Conservation (phyloP, 2,113 vertebrate genomes). For the Hippolais icterina region DNA sequence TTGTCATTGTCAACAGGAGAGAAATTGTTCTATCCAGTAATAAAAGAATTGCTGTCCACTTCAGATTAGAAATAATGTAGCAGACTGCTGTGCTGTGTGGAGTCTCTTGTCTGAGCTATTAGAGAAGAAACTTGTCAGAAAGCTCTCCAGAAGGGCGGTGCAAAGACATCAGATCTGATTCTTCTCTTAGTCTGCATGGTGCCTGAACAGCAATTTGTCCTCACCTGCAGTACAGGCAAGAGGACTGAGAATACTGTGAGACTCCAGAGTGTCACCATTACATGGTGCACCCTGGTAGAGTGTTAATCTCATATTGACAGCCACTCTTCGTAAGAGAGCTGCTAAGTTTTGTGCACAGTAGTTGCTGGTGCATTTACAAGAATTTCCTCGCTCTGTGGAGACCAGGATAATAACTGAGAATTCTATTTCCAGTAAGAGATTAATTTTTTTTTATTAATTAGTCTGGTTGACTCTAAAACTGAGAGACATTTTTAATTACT, state of each 20-base stretch:
- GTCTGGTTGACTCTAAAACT: background rate
- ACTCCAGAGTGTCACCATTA: background rate
- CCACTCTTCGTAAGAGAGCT: background rate
- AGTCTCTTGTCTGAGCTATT: background rate
- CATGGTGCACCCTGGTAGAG: background rate
- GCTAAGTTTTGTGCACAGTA: background rate
- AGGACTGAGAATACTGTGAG: background rate
- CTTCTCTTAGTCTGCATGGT: background rate
- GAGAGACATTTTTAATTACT: background rate
- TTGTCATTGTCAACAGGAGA: background rate
- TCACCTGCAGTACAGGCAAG: background rate
- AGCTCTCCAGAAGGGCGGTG: background rate
- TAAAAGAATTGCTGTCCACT: background rate
- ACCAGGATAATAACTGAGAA: background rate
- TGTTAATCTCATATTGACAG: background rate
- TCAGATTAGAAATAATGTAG: background rate
- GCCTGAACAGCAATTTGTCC: background rate
- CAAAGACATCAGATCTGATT: background rate
- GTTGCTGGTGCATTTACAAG: background rate
- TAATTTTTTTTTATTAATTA: background rate
- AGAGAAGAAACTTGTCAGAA: background rate
- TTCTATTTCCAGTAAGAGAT: background rate
- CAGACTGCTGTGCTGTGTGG: background rate
- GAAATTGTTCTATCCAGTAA: background rate
- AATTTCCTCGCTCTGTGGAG: fast-evolving